These are phyloP conservation scores for Toxotes jaculatrix DNA, from an alignment of 2,113 vertebrate species.

Conservation along the genomic window DNA sequence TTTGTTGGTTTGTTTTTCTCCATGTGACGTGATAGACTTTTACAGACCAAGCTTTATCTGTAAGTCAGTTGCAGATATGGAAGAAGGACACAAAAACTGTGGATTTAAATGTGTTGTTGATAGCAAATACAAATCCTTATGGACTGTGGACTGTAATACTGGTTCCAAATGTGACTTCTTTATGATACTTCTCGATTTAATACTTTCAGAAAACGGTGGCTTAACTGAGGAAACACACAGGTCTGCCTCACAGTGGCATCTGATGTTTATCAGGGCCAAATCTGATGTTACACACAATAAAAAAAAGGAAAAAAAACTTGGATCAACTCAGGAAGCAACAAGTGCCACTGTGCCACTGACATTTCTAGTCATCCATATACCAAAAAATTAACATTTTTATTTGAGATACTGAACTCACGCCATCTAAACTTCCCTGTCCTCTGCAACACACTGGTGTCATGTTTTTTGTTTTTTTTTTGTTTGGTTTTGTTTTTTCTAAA, in stretches of 20 bases:
- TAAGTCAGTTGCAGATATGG: conserved; percentile 66
- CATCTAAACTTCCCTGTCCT: too few relatives aligned
- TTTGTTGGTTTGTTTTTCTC: conserved; percentile 79
- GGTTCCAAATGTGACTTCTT: conserved; percentile 30
- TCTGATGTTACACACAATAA: not conserved
- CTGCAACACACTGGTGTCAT: too few relatives aligned
- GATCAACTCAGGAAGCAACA: too few relatives aligned
- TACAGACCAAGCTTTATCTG: conserved; percentile 68
- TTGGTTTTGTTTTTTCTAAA: not conserved
- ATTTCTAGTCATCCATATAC: too few relatives aligned
- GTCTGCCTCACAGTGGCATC: not conserved
- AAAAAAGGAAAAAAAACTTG: not conserved
- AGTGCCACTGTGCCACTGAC: too few relatives aligned
- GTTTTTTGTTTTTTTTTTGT: not conserved
- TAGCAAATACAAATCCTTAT: conserved; percentile 64
- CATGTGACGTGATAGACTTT: conserved; percentile 68
- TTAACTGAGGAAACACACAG: conserved; percentile 15
- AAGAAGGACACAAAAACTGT: conserved; percentile 41
- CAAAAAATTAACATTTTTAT: not conserved
- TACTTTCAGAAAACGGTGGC: conserved; percentile 2
- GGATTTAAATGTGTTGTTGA: conserved; percentile 67
- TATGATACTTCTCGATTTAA: conserved; percentile 21
- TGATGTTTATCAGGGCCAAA: not conserved
- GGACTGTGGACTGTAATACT: conserved; percentile 22
- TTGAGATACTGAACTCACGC: too few relatives aligned